Evolutionary conservation across 2,888 invertebrate species (phyloP).

Genomic region (Gibbula magus): DNA sequence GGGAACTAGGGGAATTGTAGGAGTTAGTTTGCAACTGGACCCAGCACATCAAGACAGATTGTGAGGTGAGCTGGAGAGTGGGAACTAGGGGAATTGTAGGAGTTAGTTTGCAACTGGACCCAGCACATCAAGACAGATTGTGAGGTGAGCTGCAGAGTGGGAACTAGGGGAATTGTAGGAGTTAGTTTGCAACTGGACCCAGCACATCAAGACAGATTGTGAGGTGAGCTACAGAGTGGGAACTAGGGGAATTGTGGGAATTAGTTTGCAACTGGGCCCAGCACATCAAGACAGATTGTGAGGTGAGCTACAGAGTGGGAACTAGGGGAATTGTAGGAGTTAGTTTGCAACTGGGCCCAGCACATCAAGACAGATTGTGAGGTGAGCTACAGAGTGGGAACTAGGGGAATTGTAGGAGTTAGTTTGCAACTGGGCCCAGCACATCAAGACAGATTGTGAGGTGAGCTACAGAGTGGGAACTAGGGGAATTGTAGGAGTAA

Average conservation of each 20-base stretch:
- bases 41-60: conserved; percentile 86
- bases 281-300: conserved; percentile 87
- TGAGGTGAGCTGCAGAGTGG: conserved; percentile 74
- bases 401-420: not conserved
- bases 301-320: conserved; percentile 73
- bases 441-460: conserved; percentile 86
- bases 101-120: conserved; percentile 78
- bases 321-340: not conserved
- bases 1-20: not conserved
- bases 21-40: conserved; percentile 78
- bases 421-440: conserved; percentile 81
- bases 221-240: conserved; percentile 74
- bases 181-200: conserved; percentile 78
- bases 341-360: conserved; percentile 79
- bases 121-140: conserved; percentile 87
- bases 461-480: conserved; percentile 68
- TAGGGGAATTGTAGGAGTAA: not conserved
- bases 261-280: conserved; percentile 79
- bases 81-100: not conserved
- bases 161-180: not conserved
- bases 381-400: conserved; percentile 69
- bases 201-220: conserved; percentile 87
- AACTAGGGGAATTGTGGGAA: not conserved
- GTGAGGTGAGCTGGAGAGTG: conserved; percentile 77
- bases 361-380: conserved; percentile 87